Base-by-base conservation (phyloP, 2,888 invertebrate species). In the Abrostola tripartita region DNA sequence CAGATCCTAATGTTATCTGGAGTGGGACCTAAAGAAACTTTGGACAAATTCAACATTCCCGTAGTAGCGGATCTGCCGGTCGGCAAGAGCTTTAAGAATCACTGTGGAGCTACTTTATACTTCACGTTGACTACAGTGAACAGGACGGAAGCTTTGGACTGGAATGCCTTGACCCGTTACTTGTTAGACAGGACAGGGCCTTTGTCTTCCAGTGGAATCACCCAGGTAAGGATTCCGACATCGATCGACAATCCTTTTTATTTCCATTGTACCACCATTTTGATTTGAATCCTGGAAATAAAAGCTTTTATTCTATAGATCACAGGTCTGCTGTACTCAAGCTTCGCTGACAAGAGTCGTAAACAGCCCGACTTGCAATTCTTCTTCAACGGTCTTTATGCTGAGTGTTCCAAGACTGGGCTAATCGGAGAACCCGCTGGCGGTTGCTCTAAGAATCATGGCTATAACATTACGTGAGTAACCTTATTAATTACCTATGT, bases 331-430 rank as follows among this genome's bases (percentile, higher is more conserved):
- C 76, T 96, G 37, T 95, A 96, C 75, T 96, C 96, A 0, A 95
- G 93, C 66, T 93, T 95, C 63, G 95, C 95, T 0, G 94, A 96
- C 71, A 86, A 91, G 5, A 90, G 88, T 1, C 91, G 88, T 0
- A 80, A 79, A 0, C 94, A 96, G 81, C 96, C 96, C 0, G 96
- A 96, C 83, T 80, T 96, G 9, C 96, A 96, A 77, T 91, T 96
- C 75, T 96, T 96, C 88, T 96, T 96, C 85, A 95, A 95, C 52
- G 96, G 96, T 0, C 96, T 95, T 81, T 92, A 95, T 74, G 96
- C 96, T 0, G 96, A 92, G 36, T 91, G 91, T 70, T 91, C 92
- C 0, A 64, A 68, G 8, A 83, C 82, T 0, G 92, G 96, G 0
- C 78, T 79, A 0, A 62, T 92, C 0, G 87, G 88, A n/a, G 95